These are phyloP conservation scores for Spodoptera littoralis DNA, from an alignment of 2,888 invertebrate species.

Conservation along the genomic window DNA sequence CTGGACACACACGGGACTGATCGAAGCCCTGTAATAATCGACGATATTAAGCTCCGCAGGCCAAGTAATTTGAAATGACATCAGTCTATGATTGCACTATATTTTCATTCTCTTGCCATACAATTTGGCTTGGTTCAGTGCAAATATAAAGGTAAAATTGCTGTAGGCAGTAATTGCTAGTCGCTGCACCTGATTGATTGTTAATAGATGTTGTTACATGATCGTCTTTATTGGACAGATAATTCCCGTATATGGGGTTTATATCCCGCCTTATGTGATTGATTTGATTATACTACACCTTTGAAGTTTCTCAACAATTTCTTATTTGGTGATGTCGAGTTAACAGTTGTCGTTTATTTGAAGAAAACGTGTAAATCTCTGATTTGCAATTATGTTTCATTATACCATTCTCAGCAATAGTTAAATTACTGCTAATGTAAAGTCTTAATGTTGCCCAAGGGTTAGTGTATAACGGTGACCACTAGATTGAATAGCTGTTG, in stretches of 20 bases:
- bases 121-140: constrained; percentile 64
- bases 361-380: constrained; percentile 62
- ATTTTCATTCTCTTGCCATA: constrained; percentile 66
- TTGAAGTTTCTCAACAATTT: constrained; percentile 56
- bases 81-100: constrained; percentile 70
- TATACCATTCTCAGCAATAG: constrained; percentile 63
- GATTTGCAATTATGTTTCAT: constrained; percentile 63
- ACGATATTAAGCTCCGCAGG: constrained; percentile 71
- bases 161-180: constrained; percentile 66
- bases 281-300: constrained; percentile 58
- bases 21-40: constrained; percentile 71
- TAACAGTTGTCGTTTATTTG: constrained; percentile 43
- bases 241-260: constrained; percentile 50
- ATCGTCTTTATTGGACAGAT: constrained; percentile 62
- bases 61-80: constrained; percentile 74
- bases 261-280: constrained; percentile 44
- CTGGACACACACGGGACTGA: constrained; percentile 71
- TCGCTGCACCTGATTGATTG: constrained; percentile 72
- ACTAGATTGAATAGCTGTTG: constrained; percentile 30
- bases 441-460: constrained; percentile 75
- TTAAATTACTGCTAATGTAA: constrained; percentile 85
- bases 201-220: constrained; percentile 74
- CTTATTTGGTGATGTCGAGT: constrained; percentile 38
- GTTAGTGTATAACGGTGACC: constrained; percentile 54
- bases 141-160: constrained; percentile 62